Evolutionary conservation across 2,888 invertebrate species (phyloP).

Genomic region (Drosophila tripunctata): DNA sequence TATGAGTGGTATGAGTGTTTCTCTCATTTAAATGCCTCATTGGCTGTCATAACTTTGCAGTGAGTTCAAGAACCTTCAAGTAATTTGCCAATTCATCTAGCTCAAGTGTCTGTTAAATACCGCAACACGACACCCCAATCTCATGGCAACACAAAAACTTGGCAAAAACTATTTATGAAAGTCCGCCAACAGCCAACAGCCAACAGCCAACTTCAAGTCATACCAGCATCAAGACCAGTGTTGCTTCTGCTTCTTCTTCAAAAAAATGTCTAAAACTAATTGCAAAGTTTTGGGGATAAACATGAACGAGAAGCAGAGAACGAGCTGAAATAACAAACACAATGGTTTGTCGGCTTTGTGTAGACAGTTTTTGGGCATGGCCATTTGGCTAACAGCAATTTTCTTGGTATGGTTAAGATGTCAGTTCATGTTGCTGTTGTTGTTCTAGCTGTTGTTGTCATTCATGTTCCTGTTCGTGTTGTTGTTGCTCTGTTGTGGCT

Average conservation of each 20-base stretch:
- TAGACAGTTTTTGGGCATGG: constrained; percentile 26
- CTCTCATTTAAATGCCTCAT: constrained; percentile 41
- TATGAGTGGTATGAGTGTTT: constrained; percentile 19
- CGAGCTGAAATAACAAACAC: constrained; percentile 40
- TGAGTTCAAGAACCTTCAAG: constrained; percentile 44
- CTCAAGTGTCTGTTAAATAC: constrained; percentile 55
- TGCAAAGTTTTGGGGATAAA: constrained; percentile 57
- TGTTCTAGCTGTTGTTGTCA: constrained; percentile 4
- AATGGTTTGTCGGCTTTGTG: constrained; percentile 36
- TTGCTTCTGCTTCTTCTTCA: constrained; percentile 46
- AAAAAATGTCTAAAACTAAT: constrained; percentile 62
- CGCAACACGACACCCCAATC: constrained; percentile 57
- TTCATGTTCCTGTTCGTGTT: constrained; percentile 8
- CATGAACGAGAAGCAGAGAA: too few species aligned
- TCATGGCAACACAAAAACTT: constrained; percentile 31
- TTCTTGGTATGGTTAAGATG: constrained; percentile 50
- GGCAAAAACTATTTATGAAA: constrained; percentile 61
- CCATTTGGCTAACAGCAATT: constrained; percentile 36
- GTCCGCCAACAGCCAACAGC: constrained; percentile 13
- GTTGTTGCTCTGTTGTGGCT: constrained; percentile 28
- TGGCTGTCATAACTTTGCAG: constrained; percentile 39
- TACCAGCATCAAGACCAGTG: constrained; percentile 7
- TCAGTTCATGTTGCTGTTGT: constrained; percentile 24
- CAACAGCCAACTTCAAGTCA: constrained; percentile 16
- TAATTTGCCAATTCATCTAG: constrained; percentile 70